Evolutionary conservation across 2,888 invertebrate species (phyloP).

Genomic region (Philereme transversata): DNA sequence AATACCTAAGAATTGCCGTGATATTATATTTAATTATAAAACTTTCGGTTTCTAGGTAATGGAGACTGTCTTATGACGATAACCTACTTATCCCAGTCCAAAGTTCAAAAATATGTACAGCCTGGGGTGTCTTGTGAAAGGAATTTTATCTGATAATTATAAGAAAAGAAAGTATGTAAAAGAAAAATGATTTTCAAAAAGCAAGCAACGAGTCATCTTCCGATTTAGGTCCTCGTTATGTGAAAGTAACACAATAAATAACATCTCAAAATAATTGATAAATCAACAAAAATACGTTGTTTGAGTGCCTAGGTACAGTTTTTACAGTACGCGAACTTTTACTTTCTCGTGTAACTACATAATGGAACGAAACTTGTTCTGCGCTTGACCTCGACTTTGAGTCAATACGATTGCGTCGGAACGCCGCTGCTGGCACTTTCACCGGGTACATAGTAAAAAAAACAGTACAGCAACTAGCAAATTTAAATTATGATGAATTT

Average conservation of each 20-base stretch:
- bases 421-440: constrained; percentile 62
- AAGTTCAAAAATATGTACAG: neutral
- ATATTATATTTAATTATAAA: no score
- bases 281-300: neutral
- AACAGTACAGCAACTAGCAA: constrained; percentile 5
- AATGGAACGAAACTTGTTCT: constrained; percentile 69
- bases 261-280: constrained; percentile 2
- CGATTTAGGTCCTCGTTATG: neutral
- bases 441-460: constrained; percentile 40
- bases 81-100: no score
- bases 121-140: neutral
- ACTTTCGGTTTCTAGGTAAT: no score
- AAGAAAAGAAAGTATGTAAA: constrained; percentile 4
- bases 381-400: constrained; percentile 66
- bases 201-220: neutral
- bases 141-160: neutral
- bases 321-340: constrained; percentile 56
- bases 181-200: neutral
- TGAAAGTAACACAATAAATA: constrained; percentile 9
- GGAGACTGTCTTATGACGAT: no score
- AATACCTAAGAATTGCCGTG: no score
- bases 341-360: constrained; percentile 62
- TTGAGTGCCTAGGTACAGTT: constrained; percentile 3
- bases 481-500: no score
- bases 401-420: constrained; percentile 59